Percentiles rank a stretch among this genome's conserved stretches.
phyloP scores from a whole-genome alignment of 2,888 invertebrate species.

The Arenicola marina region DNA sequence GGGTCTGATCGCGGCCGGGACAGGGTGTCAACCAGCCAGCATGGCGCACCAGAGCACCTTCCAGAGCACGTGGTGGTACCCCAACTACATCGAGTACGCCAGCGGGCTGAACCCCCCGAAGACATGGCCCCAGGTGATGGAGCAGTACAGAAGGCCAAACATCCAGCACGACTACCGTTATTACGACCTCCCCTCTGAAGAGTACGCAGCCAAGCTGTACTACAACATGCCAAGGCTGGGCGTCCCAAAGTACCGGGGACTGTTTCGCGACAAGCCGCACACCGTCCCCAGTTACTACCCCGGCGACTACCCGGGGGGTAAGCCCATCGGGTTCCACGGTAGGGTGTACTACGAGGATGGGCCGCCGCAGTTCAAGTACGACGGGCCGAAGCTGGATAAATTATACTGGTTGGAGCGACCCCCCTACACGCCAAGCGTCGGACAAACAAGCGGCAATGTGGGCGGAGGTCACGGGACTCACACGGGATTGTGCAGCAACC shows the following conservation, averaged over 20 bases:
- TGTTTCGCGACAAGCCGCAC: conserved; percentile 30
- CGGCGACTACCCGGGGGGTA: conserved; percentile 13
- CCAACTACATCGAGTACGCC: conserved; percentile 29
- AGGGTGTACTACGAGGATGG: conserved; percentile 29
- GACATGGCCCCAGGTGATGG: conserved; percentile 27
- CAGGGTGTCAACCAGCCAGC: too few relatives aligned
- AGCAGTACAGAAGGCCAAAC: conserved; percentile 29
- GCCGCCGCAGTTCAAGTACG: conserved; percentile 27
- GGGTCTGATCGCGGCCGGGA: too few relatives aligned
- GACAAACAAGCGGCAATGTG: too few relatives aligned
- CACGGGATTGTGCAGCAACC: too few relatives aligned
- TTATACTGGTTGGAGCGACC: conserved; percentile 24
- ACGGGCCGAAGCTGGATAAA: conserved; percentile 24
- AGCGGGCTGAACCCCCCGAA: conserved; percentile 21
- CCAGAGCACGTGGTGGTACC: conserved; percentile 31
- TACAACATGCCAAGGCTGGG: conserved; percentile 19
- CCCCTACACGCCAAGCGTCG: conserved; percentile 20
- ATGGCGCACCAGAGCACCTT: too few relatives aligned
- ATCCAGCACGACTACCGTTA: conserved; percentile 22
- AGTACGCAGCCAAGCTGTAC: conserved; percentile 19
- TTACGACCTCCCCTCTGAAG: conserved; percentile 26
- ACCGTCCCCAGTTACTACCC: conserved; percentile 26
- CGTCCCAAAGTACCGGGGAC: conserved; percentile 24
- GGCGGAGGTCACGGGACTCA: too few relatives aligned
- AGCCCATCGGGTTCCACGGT: conserved; percentile 28